Conservation (phyloP, 2,888 invertebrate genomes). For the Dasypolia templi region DNA sequence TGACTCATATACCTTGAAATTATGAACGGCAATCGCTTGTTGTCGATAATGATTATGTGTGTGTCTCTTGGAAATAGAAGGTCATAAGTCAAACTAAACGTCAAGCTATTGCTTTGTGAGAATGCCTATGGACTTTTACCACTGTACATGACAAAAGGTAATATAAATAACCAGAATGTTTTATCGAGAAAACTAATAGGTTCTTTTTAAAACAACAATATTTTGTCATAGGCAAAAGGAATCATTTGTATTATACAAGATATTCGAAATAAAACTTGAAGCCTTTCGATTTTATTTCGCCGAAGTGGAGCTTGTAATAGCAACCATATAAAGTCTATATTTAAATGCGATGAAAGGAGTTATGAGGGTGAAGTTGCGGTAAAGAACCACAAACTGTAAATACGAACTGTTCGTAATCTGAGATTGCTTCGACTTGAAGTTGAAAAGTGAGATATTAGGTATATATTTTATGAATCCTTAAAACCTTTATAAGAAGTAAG, state of each 20-base stretch:
- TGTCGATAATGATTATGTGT: too few relatives aligned
- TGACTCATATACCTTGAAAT: too few relatives aligned
- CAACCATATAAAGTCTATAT: constrained; percentile 27
- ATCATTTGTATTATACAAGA: constrained; percentile 54
- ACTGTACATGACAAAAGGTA: too few relatives aligned
- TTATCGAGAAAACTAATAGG: constrained; percentile 19
- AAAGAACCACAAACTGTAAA: constrained; percentile 48
- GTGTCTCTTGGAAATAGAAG: too few relatives aligned
- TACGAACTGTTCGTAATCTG: constrained; percentile 56
- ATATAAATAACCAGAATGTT: constrained; percentile 16
- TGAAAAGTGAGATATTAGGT: constrained; percentile 41
- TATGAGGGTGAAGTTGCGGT: constrained; percentile 38
- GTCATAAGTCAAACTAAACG: too few relatives aligned
- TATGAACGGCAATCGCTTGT: too few relatives aligned
- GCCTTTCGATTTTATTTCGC: constrained; percentile 48
- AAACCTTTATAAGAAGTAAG: constrained; percentile 6
- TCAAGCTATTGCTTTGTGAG: too few relatives aligned
- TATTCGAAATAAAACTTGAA: constrained; percentile 58
- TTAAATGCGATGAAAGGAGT: background rate
- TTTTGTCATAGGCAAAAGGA: constrained; percentile 36
- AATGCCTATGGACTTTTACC: too few relatives aligned
- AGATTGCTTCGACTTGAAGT: constrained; percentile 44
- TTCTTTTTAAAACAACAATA: constrained; percentile 33
- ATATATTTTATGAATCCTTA: constrained; percentile 11
- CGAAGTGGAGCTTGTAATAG: background rate